Percentiles rank a stretch among this genome's conserved stretches.
These are phyloP conservation scores for Habropoda laboriosa DNA, from an alignment of 1,140 invertebrate species.

Conservation along the genomic window DNA sequence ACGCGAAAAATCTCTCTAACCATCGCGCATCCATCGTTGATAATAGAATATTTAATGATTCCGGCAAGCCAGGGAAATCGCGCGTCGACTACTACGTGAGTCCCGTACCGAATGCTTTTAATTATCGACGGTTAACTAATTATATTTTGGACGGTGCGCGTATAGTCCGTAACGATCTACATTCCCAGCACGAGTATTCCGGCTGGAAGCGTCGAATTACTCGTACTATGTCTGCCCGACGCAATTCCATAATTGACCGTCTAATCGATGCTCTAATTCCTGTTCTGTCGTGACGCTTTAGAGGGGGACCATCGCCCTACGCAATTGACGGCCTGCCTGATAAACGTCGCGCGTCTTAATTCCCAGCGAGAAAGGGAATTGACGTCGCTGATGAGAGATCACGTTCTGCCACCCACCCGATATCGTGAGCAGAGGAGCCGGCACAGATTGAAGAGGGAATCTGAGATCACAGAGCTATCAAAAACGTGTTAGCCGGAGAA, in stretches of 20 bases:
- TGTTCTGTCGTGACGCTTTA: conserved; percentile 25
- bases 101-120: conserved; percentile 28
- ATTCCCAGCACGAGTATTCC: conserved; percentile 31
- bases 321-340: not conserved
- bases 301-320: not conserved
- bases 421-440: no score
- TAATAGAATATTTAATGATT: conserved; percentile 41
- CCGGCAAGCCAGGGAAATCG: conserved; percentile 6
- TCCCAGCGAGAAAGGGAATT: not conserved
- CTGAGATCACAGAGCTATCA: no score
- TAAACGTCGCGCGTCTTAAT: conserved; percentile 30
- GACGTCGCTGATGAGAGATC: not conserved
- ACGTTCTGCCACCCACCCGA: no score
- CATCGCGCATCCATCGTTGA: not conserved
- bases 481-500: no score
- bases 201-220: conserved; percentile 45
- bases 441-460: no score
- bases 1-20: not conserved
- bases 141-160: conserved; percentile 25
- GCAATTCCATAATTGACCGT: conserved; percentile 47
- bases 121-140: conserved; percentile 43
- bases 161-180: conserved; percentile 1
- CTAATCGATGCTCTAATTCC: conserved; percentile 47
- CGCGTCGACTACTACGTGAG: conserved; percentile 20
- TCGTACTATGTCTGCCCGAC: conserved; percentile 32